These are phyloP conservation scores for Odobenus rosmarus DNA, from an alignment of 2,113 vertebrate species.

Conservation along the genomic window DNA sequence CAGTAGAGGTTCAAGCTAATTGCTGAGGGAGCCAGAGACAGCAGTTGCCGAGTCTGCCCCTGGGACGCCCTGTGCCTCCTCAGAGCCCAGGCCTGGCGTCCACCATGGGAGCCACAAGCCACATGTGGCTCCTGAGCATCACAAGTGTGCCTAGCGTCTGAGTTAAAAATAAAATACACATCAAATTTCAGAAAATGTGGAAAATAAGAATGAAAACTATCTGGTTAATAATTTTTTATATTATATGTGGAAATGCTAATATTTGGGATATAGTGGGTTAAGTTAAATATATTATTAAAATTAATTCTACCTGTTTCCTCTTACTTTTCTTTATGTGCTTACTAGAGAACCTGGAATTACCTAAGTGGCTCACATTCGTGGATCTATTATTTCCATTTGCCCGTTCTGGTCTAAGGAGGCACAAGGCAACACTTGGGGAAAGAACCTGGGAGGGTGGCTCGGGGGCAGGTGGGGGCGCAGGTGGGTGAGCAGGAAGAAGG, in stretches of 20 bases:
- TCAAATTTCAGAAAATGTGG: background rate
- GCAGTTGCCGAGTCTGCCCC: background rate
- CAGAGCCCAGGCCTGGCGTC: background rate
- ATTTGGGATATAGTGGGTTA: background rate
- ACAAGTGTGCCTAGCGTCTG: background rate
- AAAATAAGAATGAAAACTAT: background rate
- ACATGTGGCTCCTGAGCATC: background rate
- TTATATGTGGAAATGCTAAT: background rate
- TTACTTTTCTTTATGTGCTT: background rate
- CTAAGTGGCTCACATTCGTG: background rate
- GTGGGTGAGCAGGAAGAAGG: background rate
- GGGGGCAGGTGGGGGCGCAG: background rate
- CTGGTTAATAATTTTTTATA: background rate
- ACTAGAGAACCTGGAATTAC: background rate
- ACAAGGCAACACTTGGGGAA: background rate
- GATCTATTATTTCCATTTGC: background rate
- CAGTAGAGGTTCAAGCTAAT: background rate
- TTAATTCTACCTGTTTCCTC: slow-evolving; percentile 8
- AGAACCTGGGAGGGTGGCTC: background rate
- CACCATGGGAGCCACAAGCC: background rate
- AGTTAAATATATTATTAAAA: slow-evolving; percentile 2
- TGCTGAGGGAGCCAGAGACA: background rate
- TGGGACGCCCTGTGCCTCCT: background rate
- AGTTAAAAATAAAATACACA: background rate
- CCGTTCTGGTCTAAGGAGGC: background rate